These are phyloP conservation scores for Delichon dasypus DNA, from an alignment of 2,797 vertebrate genomes.

Conservation along the genomic window DNA sequence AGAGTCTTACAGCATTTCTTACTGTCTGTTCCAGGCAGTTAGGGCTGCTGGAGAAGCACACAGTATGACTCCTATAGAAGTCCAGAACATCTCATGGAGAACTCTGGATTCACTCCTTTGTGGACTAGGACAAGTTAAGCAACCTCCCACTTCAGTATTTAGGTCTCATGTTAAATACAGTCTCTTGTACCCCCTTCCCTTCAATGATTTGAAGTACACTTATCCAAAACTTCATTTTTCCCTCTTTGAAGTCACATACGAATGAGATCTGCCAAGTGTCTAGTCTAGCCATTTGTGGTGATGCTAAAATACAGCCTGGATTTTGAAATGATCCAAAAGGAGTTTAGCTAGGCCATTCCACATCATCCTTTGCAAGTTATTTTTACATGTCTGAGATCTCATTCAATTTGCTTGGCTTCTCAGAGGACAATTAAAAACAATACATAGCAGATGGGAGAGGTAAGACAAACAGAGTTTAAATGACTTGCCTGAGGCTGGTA, in stretches of 20 bases:
- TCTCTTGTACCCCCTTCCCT: background rate
- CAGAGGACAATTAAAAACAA: constrained; percentile 53
- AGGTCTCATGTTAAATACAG: background rate
- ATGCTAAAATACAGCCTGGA: background rate
- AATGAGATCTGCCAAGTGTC: background rate
- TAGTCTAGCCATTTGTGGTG: background rate
- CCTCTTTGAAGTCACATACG: background rate
- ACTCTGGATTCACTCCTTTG: background rate
- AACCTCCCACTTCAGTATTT: background rate
- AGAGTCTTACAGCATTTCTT: background rate
- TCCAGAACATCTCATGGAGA: background rate
- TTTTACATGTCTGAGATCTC: constrained; percentile 11
- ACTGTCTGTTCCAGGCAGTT: background rate
- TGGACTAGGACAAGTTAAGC: background rate
- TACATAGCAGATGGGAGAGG: constrained; percentile 34
- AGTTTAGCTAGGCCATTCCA: background rate
- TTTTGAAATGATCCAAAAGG: background rate
- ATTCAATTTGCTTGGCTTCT: constrained; percentile 31
- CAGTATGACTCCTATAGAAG: fast-evolving
- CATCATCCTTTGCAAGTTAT: background rate
- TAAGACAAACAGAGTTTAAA: constrained; percentile 62
- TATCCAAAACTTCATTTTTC: background rate
- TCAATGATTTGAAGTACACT: background rate
- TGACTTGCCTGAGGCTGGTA: constrained; percentile 62
- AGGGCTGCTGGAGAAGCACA: background rate